These are phyloP conservation scores for Setophaga petechia DNA, from an alignment of 2,113 vertebrate genomes.

Conservation along the genomic window DNA sequence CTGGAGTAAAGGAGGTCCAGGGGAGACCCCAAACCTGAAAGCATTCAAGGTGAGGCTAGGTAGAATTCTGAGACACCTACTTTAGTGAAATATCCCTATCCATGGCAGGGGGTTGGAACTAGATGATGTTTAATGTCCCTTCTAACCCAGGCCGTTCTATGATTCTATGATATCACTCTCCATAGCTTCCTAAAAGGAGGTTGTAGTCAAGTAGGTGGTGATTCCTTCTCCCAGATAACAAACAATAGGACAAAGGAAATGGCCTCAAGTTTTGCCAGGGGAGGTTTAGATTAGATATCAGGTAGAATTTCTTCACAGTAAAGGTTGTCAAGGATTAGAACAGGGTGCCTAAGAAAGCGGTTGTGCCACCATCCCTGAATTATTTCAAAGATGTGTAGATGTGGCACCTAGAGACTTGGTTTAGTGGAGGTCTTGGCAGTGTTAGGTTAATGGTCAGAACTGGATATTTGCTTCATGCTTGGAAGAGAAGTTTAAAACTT, in stretches of 20 bases:
- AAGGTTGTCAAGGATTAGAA: background rate
- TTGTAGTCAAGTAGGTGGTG: background rate
- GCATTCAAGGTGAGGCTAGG: background rate
- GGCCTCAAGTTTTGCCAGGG: background rate
- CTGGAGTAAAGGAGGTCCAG: background rate
- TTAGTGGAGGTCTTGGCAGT: background rate
- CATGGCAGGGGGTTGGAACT: background rate
- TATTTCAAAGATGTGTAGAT: background rate
- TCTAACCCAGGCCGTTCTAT: background rate
- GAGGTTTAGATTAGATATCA: background rate
- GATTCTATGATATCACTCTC: background rate
- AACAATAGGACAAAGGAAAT: background rate
- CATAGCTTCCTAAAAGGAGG: background rate
- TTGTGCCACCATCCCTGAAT: background rate
- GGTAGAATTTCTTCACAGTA: background rate
- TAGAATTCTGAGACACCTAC: background rate
- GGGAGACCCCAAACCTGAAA: background rate
- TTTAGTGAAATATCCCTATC: background rate
- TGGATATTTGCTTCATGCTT: background rate
- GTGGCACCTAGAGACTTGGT: background rate
- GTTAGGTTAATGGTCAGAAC: background rate
- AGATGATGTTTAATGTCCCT: background rate
- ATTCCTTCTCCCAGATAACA: background rate
- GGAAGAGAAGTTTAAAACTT: background rate
- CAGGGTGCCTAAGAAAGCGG: background rate